Evolutionary conservation across 2,797 vertebrate species (phyloP), one percentile per base, ranked within the genome.

Genomic region (Hypotaenidia okinawae): DNA sequence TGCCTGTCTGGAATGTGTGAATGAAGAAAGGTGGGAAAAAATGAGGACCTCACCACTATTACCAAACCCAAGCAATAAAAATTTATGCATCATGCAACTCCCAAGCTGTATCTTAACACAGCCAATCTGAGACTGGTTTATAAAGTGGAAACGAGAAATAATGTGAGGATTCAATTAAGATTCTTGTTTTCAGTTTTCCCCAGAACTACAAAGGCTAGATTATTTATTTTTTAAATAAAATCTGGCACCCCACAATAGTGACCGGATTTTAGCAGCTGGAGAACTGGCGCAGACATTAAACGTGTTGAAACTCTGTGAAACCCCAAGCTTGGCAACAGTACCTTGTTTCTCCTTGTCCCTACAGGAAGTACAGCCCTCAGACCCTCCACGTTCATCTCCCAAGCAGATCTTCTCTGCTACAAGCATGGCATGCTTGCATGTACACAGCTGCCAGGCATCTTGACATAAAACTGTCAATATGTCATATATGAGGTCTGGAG

Each of bases 191-290:
- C 52, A 17, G 49, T 88, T 91, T 93, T 84, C 45, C 49, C 74
- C 3, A 3, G 52, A 84, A 82, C 52, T 64, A 84, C 55, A 84
- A 92, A 82, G 63, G 63, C 67, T 69, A 41, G 37, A 51, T 84
- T 47, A 78, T 35, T 92, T 86, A 74, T 84, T 77, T 91, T 82
- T 62, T 55, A 77, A 93, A 82, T 49, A 49, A 90, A 82, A 35
- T 87, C 49, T 73, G 80, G 88, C 74, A 91, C 87, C 70, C 77
- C 18, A 6, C 0, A 0, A 52, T 33, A 70, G 39, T 27, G 85
- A 76, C 67, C 3, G 5, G 67, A 91, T 88, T 91, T 77, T 79
- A 91, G 59, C 94, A 95, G 91, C 93, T 96, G 77, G 77, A 93
- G 39, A 79, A 82, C 0, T 67, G 63, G 24, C 52, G 67, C 57